Conservation (phyloP, 2,113 vertebrate species). For the Sterrhoptilus dennistouni region DNA sequence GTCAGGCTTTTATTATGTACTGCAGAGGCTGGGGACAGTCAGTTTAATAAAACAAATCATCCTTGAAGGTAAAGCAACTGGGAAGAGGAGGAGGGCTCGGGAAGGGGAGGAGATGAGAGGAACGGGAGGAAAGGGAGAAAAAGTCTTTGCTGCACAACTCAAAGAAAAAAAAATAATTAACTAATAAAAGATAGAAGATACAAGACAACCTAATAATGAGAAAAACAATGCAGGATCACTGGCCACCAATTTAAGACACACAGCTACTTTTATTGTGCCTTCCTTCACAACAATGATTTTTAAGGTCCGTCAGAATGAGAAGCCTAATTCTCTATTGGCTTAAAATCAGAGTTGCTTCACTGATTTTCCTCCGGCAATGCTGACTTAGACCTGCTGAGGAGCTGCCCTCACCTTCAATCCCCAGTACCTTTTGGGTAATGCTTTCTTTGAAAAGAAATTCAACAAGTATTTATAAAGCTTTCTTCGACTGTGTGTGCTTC, state of each 20-base stretch:
- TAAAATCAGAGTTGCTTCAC: not conserved
- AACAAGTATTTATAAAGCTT: slow-evolving; percentile 33
- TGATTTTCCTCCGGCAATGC: not conserved
- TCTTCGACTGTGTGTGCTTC: not conserved
- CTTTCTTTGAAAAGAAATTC: not conserved
- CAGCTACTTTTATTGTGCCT: not conserved
- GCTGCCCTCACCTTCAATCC: not conserved
- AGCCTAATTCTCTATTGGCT: not conserved
- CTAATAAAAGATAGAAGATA: slow-evolving; percentile 14
- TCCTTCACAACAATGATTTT: not conserved
- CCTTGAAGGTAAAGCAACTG: slow-evolving; percentile 97
- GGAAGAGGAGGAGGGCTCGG: slow-evolving; percentile 80
- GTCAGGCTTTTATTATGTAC: slow-evolving; percentile 94
- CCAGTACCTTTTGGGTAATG: not conserved
- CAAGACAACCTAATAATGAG: not conserved
- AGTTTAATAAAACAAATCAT: slow-evolving; percentile 99
- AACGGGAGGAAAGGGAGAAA: slow-evolving; percentile 53
- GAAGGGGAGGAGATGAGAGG: slow-evolving; percentile 82
- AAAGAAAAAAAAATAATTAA: not conserved
- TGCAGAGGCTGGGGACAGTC: slow-evolving; percentile 94
- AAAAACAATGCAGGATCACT: not conserved
- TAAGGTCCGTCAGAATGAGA: not conserved
- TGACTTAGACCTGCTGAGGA: not conserved
- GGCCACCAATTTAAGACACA: not conserved
- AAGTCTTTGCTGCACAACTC: slow-evolving; percentile 70